Percentiles rank a stretch among this genome's conserved stretches.
Evolutionary conservation across 2,113 vertebrate genomes (phyloP).

Genomic region (Ictalurus punctatus): DNA sequence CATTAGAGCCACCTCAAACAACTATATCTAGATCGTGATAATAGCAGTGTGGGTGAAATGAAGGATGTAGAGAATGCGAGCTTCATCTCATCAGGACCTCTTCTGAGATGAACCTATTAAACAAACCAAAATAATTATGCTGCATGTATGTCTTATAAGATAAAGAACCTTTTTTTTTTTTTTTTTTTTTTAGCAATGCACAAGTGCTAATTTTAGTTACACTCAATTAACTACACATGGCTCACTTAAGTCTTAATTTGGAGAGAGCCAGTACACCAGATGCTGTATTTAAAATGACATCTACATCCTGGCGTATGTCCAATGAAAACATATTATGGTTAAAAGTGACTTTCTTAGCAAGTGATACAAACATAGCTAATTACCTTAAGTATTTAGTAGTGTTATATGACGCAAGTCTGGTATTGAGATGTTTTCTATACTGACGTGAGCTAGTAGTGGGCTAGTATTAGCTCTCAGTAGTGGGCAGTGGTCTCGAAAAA

Average conservation of each 20-base stretch:
- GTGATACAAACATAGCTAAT: neutral
- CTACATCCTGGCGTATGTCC: neutral
- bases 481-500: neutral
- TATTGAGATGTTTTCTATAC: neutral
- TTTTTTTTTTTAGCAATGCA: neutral
- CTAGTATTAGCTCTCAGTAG: too few relatives aligned
- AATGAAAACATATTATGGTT: neutral
- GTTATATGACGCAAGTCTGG: neutral
- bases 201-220: neutral
- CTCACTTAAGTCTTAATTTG: neutral
- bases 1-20: conserved; percentile 5
- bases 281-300: neutral
- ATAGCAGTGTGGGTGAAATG: neutral
- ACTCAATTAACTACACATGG: neutral
- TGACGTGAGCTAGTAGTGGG: too few relatives aligned
- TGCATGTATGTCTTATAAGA: neutral
- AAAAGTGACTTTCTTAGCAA: neutral
- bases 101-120: neutral
- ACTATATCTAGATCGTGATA: neutral
- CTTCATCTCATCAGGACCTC: neutral
- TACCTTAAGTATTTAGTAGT: neutral
- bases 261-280: neutral
- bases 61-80: neutral
- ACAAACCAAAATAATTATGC: neutral
- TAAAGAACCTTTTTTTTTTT: neutral